Percentiles rank a stretch among this genome's conserved stretches.
Conservation (phyloP, 2,113 vertebrate species). For the Australoheros scitulus region DNA sequence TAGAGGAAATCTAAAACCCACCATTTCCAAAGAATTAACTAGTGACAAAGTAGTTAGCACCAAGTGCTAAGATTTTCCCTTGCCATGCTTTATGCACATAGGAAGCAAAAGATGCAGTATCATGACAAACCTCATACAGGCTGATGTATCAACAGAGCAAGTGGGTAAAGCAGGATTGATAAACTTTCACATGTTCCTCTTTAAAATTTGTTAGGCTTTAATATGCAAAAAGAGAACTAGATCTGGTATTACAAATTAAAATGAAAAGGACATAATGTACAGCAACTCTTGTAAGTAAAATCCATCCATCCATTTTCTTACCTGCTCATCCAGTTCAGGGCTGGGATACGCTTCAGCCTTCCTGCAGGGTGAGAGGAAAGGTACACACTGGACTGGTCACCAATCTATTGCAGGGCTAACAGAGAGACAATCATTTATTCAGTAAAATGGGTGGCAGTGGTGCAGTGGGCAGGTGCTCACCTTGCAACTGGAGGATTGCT, state of each 20-base stretch:
- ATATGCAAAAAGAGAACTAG: background rate
- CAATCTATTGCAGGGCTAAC: background rate
- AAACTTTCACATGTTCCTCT: background rate
- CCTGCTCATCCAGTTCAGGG: background rate
- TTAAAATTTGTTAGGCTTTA: background rate
- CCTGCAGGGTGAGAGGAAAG: background rate
- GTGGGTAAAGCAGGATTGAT: background rate
- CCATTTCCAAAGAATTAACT: background rate
- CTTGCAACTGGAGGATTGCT: too few species aligned
- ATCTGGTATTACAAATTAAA: background rate
- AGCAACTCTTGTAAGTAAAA: background rate
- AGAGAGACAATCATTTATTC: background rate
- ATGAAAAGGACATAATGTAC: background rate
- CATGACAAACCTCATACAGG: background rate
- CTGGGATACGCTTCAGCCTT: background rate
- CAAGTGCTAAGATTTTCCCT: background rate
- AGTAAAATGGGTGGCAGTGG: background rate
- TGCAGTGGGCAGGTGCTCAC: too few species aligned
- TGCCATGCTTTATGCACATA: background rate
- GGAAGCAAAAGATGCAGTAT: background rate
- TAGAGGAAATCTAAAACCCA: constrained; percentile 14
- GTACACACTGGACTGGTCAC: background rate
- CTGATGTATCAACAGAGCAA: background rate
- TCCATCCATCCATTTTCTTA: background rate
- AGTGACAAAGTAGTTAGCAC: background rate